These are phyloP conservation scores for Grallaria varia DNA, from an alignment of 2,113 vertebrate species.

Conservation along the genomic window DNA sequence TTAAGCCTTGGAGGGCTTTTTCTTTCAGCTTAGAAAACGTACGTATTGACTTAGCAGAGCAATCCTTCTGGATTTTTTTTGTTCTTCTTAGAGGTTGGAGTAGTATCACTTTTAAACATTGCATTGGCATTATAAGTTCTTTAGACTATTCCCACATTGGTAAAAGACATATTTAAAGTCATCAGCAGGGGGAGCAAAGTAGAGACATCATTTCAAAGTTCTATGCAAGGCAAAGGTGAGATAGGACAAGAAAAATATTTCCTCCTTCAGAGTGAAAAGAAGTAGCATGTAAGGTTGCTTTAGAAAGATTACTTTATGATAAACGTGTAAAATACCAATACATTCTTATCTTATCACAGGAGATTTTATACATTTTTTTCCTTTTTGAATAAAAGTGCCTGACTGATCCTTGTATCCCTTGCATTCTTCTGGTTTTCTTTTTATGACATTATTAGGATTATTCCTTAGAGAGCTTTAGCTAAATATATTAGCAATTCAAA, in stretches of 20 bases:
- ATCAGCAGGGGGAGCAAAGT: fast-evolving
- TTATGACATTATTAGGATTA: neutral
- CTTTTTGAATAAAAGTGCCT: neutral
- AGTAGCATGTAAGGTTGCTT: neutral
- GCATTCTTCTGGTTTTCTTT: neutral
- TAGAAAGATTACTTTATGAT: no score
- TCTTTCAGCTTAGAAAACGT: neutral
- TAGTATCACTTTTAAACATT: neutral
- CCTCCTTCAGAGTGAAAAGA: neutral
- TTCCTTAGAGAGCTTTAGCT: neutral
- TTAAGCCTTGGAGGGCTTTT: neutral
- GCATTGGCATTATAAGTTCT: neutral
- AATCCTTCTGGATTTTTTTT: neutral
- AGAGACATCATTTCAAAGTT: neutral
- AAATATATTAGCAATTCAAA: neutral
- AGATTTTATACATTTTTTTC: neutral
- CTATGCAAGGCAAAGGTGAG: neutral
- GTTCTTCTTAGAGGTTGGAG: neutral
- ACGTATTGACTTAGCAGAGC: neutral
- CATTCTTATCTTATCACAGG: neutral
- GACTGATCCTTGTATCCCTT: neutral
- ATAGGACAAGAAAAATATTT: neutral
- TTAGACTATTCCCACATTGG: neutral
- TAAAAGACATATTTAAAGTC: neutral
- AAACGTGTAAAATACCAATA: neutral